phyloP scores from a whole-genome alignment of 2,888 invertebrate species.

The Malthinus flaveolus region DNA sequence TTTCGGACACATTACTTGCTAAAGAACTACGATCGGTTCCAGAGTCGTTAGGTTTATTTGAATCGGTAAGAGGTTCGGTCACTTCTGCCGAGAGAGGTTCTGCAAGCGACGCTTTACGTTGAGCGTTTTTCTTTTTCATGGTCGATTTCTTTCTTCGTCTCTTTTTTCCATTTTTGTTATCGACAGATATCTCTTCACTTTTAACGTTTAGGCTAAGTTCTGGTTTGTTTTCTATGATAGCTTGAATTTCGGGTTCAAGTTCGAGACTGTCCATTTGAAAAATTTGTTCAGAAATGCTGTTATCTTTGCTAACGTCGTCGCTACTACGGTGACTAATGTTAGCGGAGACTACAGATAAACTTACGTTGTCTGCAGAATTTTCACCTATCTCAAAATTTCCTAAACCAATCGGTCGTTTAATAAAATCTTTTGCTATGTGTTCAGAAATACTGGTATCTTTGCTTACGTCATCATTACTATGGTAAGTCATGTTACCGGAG shows the following conservation, averaged over 20 bases:
- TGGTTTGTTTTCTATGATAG: slow-evolving; percentile 39
- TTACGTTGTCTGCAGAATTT: slow-evolving; percentile 48
- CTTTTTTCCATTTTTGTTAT: slow-evolving; percentile 68
- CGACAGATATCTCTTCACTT: slow-evolving; percentile 45
- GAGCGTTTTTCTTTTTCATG: slow-evolving; percentile 72
- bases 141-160: slow-evolving; percentile 78
- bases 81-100: slow-evolving; percentile 57
- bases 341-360: slow-evolving; percentile 46
- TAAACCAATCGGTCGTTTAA: slow-evolving; percentile 51
- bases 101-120: slow-evolving; percentile 68
- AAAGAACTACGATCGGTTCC: slow-evolving; percentile 52
- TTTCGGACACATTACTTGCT: slow-evolving; percentile 51
- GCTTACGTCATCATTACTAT: slow-evolving; percentile 50
- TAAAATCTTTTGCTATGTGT: slow-evolving; percentile 54
- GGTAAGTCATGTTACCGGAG: slow-evolving; percentile 37
- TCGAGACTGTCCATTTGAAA: slow-evolving; percentile 72
- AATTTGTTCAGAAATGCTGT: slow-evolving; percentile 60
- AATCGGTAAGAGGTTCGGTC: slow-evolving; percentile 55
- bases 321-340: slow-evolving; percentile 42
- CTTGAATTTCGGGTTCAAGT: slow-evolving; percentile 45
- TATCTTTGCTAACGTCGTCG: slow-evolving; percentile 51
- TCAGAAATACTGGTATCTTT: slow-evolving; percentile 56
- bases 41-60: slow-evolving; percentile 42
- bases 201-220: slow-evolving; percentile 20
- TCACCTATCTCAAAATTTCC: slow-evolving; percentile 53